Conservation (phyloP, 1,140 invertebrate species). For the Papilio machaon region DNA sequence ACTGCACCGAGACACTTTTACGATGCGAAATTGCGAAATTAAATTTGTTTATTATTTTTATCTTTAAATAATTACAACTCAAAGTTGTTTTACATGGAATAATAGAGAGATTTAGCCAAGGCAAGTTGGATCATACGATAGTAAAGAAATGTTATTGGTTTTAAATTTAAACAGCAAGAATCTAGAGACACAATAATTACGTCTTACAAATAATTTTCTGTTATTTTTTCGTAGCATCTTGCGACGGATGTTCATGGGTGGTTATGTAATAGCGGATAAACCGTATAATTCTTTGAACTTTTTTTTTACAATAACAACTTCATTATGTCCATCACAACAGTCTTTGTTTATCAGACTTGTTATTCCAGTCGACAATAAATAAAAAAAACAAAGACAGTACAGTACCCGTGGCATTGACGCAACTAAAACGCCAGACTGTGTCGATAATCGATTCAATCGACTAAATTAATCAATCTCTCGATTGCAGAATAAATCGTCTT, state of each 20-base stretch:
- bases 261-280: neutral
- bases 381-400: slow-evolving; percentile 14
- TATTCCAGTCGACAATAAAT: neutral
- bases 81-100: neutral
- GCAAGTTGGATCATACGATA: neutral
- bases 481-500: slow-evolving; percentile 27
- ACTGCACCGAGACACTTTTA: neutral
- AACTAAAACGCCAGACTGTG: slow-evolving; percentile 12
- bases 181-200: no score
- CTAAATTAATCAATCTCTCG: slow-evolving; percentile 30
- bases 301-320: slow-evolving; percentile 5
- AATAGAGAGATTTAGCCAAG: neutral
- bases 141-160: neutral
- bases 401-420: slow-evolving; percentile 12
- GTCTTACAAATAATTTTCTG: no score
- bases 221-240: neutral
- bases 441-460: slow-evolving; percentile 36
- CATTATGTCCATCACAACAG: slow-evolving; percentile 9
- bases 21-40: neutral
- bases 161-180: neutral
- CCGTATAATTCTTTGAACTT: slow-evolving; percentile 5
- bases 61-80: no score
- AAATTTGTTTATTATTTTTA: neutral
- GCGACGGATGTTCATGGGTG: slow-evolving; percentile 3
- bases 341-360: slow-evolving; percentile 21